Evolutionary conservation across 2,797 vertebrate species (phyloP).

Genomic region (Gorsachius magnificus): DNA sequence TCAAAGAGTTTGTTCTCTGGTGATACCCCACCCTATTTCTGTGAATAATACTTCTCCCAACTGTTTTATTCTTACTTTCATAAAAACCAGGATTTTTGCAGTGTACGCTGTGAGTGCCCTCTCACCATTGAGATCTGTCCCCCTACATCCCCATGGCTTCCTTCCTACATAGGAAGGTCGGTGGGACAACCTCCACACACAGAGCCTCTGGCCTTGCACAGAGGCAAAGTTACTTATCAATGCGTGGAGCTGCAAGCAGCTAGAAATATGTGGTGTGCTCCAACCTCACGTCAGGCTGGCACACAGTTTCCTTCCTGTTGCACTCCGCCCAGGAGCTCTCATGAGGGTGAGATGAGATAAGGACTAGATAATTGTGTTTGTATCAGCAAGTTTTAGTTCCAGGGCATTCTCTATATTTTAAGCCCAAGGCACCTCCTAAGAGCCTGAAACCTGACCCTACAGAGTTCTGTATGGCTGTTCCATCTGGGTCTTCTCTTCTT

Average conservation of each 20-base stretch:
- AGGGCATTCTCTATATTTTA: not conserved
- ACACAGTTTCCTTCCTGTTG: not conserved
- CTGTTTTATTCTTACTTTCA: not conserved
- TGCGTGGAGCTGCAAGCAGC: not conserved
- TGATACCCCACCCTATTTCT: not conserved
- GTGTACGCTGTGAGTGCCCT: rapidly evolving
- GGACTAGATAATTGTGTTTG: not conserved
- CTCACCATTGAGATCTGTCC: not conserved
- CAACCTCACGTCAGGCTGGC: not conserved
- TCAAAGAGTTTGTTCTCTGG: not conserved
- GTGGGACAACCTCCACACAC: not conserved
- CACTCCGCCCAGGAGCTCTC: not conserved
- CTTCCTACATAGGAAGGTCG: not conserved
- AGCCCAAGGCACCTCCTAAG: not conserved
- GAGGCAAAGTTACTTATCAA: not conserved
- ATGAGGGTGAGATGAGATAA: not conserved
- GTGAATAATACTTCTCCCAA: not conserved
- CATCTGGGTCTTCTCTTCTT: not conserved
- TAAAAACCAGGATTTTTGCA: not conserved
- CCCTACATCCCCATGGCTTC: not conserved
- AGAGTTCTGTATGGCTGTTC: not conserved
- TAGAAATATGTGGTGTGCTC: not conserved
- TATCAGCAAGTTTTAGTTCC: not conserved
- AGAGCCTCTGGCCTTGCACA: not conserved
- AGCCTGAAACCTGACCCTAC: not conserved